Conservation (phyloP, 2,113 vertebrate genomes). For the Pteropus alecto region DNA sequence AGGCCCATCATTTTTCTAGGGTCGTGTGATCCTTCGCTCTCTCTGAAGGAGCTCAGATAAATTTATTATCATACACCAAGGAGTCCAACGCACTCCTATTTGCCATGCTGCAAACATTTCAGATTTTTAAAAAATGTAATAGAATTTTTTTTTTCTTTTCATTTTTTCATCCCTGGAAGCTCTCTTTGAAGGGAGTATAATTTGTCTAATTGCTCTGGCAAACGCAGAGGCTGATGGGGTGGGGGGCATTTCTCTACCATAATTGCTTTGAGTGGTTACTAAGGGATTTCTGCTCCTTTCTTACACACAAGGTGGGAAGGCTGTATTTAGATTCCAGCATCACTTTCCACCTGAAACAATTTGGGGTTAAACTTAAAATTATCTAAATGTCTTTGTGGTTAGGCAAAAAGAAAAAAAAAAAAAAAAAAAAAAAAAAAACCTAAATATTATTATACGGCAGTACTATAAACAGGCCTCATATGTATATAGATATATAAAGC, state of each 20-base stretch:
- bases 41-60: not conserved
- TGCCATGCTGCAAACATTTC: conserved; percentile 20
- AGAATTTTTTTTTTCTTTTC: conserved; percentile 52
- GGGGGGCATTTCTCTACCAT: conserved; percentile 64
- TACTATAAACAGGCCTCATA: conserved; percentile 3
- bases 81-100: not conserved
- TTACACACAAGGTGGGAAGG: not conserved
- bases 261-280: conserved; percentile 78
- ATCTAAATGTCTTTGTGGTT: conserved; percentile 40
- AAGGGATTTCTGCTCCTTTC: conserved; percentile 54
- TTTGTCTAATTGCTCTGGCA: conserved; percentile 82
- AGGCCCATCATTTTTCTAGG: conserved; percentile 2
- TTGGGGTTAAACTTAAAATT: conserved; percentile 44
- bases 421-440: not conserved
- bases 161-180: conserved; percentile 67
- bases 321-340: conserved; percentile 7
- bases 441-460: conserved; percentile 7
- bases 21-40: not conserved
- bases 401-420: not conserved
- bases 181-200: conserved; percentile 76
- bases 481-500: not conserved
- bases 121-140: conserved; percentile 29
- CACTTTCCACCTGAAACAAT: conserved; percentile 58
- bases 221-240: conserved; percentile 62
- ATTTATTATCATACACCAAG: not conserved